Evolutionary conservation across 2,888 invertebrate species (phyloP).

Genomic region (Stegana nigrithorax): DNA sequence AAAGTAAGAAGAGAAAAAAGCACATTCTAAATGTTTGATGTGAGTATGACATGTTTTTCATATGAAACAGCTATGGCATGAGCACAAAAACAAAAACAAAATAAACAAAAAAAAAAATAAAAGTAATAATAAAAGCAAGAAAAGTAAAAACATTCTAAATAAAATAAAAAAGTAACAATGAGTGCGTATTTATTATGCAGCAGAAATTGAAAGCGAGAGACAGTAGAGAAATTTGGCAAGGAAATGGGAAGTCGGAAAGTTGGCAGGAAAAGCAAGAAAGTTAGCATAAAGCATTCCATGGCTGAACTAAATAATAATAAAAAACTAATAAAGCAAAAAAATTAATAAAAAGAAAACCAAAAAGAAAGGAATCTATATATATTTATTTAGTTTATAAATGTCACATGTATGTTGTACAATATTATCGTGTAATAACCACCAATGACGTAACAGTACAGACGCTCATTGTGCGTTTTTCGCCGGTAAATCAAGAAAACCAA

Average conservation of each 20-base stretch:
- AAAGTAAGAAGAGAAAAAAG: neutral
- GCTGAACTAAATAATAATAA: slow-evolving; percentile 3
- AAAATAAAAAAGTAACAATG: slow-evolving; percentile 12
- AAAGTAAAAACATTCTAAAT: neutral
- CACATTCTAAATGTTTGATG: neutral
- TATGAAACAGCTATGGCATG: neutral
- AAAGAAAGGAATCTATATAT: neutral
- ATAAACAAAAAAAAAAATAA: neutral
- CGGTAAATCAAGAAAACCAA: neutral
- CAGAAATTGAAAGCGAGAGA: neutral
- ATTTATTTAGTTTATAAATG: slow-evolving; percentile 12
- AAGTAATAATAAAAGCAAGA: neutral
- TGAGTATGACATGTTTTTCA: neutral
- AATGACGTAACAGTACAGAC: slow-evolving; percentile 16
- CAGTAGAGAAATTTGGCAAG: neutral
- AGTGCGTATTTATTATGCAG: neutral
- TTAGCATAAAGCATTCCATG: slow-evolving; percentile 7
- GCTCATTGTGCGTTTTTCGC: slow-evolving; percentile 18
- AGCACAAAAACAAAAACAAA: slow-evolving; percentile 1
- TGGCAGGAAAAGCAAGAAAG: neutral
- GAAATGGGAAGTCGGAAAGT: too few species aligned
- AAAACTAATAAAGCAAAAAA: neutral
- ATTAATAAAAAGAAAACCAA: neutral
- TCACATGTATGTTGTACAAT: slow-evolving; percentile 12
- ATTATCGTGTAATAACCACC: slow-evolving; percentile 18